These are phyloP conservation scores for Gryllus bimaculatus DNA, from an alignment of 1,140 invertebrate species.

Conservation along the genomic window DNA sequence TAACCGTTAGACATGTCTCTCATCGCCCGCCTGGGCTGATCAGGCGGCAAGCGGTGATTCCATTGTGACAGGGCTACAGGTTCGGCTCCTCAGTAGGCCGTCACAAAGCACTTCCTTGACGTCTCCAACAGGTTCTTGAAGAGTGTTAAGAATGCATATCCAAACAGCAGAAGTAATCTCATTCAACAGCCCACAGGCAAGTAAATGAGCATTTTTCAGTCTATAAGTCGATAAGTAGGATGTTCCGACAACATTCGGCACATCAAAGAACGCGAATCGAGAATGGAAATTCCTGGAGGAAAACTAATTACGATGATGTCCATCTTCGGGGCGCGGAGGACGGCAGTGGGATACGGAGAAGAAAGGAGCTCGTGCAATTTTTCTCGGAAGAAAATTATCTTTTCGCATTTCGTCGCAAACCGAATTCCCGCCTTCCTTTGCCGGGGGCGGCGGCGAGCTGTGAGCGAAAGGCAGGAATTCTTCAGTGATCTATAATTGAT, in stretches of 20 bases:
- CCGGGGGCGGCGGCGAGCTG: neutral
- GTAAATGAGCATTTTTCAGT: no score
- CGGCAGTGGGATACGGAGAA: neutral
- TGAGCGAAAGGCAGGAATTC: neutral
- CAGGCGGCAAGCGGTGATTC: no score
- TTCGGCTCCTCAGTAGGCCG: no score
- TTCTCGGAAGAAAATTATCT: neutral
- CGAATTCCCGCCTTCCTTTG: neutral
- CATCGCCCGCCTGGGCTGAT: no score
- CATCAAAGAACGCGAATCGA: neutral
- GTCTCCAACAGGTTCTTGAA: no score
- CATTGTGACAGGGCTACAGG: no score
- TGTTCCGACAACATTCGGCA: neutral
- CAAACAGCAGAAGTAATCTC: no score
- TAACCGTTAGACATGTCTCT: no score
- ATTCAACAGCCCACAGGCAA: no score
- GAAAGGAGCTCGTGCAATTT: neutral
- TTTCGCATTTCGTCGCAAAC: neutral
- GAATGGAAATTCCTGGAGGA: neutral
- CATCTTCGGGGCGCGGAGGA: neutral
- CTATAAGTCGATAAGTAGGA: no score
- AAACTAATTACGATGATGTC: neutral
- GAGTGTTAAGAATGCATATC: no score
- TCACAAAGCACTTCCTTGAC: no score
- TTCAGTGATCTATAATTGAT: conserved; percentile 1